Percentiles rank a stretch among this genome's conserved stretches.
phyloP scores from a whole-genome alignment of 2,113 vertebrate species.

The Phainopepla nitens region DNA sequence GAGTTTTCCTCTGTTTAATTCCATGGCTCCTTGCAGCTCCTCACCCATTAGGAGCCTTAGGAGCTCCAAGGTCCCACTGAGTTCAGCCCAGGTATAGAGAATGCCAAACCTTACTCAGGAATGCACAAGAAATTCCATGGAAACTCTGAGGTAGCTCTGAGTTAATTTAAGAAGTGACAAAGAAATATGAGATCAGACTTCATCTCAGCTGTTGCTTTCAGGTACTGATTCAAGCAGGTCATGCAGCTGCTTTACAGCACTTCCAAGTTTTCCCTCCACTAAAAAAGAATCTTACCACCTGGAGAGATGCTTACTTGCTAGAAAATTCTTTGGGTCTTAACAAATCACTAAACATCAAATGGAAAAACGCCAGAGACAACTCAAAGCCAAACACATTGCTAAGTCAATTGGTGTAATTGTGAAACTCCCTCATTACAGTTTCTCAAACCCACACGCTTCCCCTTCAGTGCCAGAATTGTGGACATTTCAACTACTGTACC shows the following conservation, averaged over 20 bases:
- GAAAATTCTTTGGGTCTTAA: not conserved
- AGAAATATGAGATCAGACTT: slow-evolving; percentile 10
- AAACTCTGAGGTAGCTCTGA: not conserved
- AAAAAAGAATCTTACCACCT: not conserved
- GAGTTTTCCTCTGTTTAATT: not conserved
- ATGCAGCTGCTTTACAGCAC: not conserved
- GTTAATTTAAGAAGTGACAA: slow-evolving; percentile 22
- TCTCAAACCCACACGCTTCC: not conserved
- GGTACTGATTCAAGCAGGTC: not conserved
- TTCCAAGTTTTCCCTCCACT: not conserved
- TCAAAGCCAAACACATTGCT: not conserved
- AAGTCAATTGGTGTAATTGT: not conserved
- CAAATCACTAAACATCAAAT: not conserved
- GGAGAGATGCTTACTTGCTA: not conserved
- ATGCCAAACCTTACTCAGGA: not conserved
- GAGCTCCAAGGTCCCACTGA: not conserved
- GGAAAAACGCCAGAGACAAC: not conserved
- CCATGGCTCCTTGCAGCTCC: not conserved
- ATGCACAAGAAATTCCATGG: accelerated
- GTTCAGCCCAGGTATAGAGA: not conserved
- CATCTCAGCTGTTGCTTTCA: not conserved
- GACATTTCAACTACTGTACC: not conserved
- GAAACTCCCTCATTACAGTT: not conserved
- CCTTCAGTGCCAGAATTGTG: not conserved
- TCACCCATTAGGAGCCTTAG: accelerated